Base-by-base conservation (phyloP, 1,140 invertebrate species). In the Stegodyphus dumicola region DNA sequence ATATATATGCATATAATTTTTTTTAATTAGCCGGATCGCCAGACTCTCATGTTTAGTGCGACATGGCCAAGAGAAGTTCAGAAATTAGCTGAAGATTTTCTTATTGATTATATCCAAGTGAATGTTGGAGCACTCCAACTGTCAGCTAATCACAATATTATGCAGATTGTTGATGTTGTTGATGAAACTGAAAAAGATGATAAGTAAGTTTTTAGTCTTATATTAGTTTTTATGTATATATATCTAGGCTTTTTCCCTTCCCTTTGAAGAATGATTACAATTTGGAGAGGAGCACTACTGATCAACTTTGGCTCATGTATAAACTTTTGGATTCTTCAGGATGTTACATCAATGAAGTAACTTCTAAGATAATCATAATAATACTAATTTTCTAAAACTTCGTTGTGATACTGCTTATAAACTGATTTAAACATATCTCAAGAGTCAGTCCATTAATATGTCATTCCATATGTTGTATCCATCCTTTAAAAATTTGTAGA, bases 101-200 rank as follows among this genome's bases (percentile, higher is more conserved):
- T 93, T 13, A 89, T 92, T 60, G 79, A 89, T 64, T 92, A 92
- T 77, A 88, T 91, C 73, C 92, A 92, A 87, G 87, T 93, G 17
- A 93, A 92, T 86, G 91, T 93, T 88, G 93, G 93, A 17, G 90
- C 92, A 17, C 81, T 91, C 33, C 90, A 92, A 77, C 88, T 93
- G 10, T 89, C 90, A 48, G 93, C 93, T 49, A 93, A 93, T 89
- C 92, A 93, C 87, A 93, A 93, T 88, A 93, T 93, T 86, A 88
- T 89, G n/a, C 92, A 92, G 87, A 91, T 91, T 75, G 89, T 92
- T 85, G 90, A 92, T 83, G 90, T 92, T 13, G 90, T 90, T 78
- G 85, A 88, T 71, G 90, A 85, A 66, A 67, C 13, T 17, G 88
- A 89, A 49, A 89, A 89, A 71, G 80, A 79, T 70, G 69, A 84